Evolutionary conservation across 2,113 vertebrate species (phyloP).

Genomic region (Pedetes capensis): DNA sequence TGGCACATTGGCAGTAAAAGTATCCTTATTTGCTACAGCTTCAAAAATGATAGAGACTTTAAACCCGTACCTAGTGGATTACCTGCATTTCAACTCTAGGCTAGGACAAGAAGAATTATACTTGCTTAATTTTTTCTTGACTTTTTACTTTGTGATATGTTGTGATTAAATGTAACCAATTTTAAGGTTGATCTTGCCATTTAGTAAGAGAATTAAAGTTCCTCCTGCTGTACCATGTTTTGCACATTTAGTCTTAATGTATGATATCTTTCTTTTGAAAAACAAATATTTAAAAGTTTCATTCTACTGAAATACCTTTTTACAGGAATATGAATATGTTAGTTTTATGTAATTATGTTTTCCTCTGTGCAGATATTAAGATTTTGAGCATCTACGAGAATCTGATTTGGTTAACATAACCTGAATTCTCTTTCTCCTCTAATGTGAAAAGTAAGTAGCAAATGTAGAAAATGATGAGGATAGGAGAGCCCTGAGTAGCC

Average conservation of each 20-base stretch:
- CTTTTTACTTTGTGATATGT: not conserved
- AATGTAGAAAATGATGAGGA: not conserved
- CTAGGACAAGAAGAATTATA: not conserved
- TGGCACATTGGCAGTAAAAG: not conserved
- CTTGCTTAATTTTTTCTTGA: not conserved
- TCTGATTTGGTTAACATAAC: too few relatives aligned
- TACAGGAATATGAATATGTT: not conserved
- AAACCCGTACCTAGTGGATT: not conserved
- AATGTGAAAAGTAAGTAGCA: not conserved
- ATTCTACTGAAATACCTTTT: not conserved
- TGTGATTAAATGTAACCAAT: not conserved
- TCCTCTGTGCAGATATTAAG: not conserved
- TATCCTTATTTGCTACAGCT: not conserved
- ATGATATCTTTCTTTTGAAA: constrained; percentile 4
- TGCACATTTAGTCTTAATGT: not conserved
- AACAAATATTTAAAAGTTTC: not conserved
- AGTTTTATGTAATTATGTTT: not conserved
- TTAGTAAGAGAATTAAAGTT: not conserved
- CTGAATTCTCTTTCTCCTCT: not conserved
- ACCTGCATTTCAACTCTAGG: not conserved
- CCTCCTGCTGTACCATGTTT: not conserved
- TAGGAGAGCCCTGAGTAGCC: not conserved
- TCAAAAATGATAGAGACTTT: not conserved
- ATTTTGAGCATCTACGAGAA: not conserved
- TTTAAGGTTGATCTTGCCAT: not conserved